phyloP scores from a whole-genome alignment of 2,113 vertebrate species.

The Asarcornis scutulata region DNA sequence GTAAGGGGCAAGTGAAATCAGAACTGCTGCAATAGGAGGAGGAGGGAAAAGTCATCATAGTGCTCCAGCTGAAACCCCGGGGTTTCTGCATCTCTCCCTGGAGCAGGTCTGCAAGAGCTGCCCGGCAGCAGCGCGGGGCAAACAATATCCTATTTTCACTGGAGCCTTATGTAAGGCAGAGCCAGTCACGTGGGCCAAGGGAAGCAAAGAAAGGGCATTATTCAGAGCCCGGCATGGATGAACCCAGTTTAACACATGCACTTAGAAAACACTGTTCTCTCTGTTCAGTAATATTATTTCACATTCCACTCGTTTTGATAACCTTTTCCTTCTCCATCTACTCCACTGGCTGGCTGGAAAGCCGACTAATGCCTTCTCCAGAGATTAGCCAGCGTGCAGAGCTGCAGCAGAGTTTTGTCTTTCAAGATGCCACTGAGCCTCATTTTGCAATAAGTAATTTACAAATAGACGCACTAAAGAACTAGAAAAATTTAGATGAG shows the following conservation, averaged over 20 bases:
- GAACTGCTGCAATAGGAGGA: not conserved
- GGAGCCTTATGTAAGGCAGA: constrained; percentile 59
- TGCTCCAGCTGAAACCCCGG: not conserved
- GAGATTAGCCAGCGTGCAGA: not conserved
- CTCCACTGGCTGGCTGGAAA: not conserved
- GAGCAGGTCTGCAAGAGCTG: not conserved
- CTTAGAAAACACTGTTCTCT: constrained; percentile 75
- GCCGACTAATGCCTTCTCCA: not conserved
- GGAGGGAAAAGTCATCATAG: not conserved
- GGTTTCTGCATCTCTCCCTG: not conserved
- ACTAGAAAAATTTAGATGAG: not conserved
- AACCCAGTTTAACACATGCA: constrained; percentile 57
- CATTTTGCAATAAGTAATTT: constrained; percentile 24
- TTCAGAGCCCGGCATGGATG: constrained; percentile 68
- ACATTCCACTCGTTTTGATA: constrained; percentile 79
- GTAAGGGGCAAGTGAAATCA: not conserved
- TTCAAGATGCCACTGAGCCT: not conserved
- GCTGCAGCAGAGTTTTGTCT: not conserved
- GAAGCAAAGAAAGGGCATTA: constrained; percentile 67
- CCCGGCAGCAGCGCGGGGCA: not conserved
- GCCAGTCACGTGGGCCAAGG: constrained; percentile 69
- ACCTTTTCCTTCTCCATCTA: constrained; percentile 65
- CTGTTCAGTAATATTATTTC: constrained; percentile 75
- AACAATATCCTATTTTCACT: constrained; percentile 74
- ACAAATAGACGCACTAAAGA: not conserved